Base-by-base conservation (phyloP, 2,113 vertebrate genomes). In the Fukomys damarensis region DNA sequence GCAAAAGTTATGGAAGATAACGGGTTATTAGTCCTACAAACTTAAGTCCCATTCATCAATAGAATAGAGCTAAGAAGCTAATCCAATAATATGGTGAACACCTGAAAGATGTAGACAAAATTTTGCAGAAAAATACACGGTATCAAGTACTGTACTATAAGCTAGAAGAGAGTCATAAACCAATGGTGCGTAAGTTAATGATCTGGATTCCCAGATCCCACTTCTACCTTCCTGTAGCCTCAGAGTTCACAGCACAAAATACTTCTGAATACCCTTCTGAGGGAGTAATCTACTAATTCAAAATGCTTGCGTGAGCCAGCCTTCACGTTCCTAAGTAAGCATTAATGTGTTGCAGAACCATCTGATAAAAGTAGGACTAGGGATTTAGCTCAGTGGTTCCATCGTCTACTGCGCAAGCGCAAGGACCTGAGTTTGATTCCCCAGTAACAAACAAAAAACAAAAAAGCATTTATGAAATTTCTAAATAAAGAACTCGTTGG, bases 61-160 rank as follows among this genome's bases (percentile, higher is more conserved):
- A 90, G 35, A 66, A 54, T 68, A 91, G 99, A 98, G 99, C 99
- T 72, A 99, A 99, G 98, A 99, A 99, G 94, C 93, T 99, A 97
- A 99, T 99, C 97, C 99, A 99, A 97, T 99, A 99, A 98, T 99
- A 99, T 1, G 99, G 99, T 77, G 99, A 99, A 97, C 99, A 99
- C 81, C 98, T 99, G 95, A 99, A 99, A 70, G 99, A 99, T 0
- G 98, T 99, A 22, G 99, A 99, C 98, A 99, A 99, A 98, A 74
- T 74, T 87, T 93, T 99, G 7, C 99, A 99, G 96, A 99, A 99
- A 0, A 99, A 99, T 98, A 99, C 99, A 98, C 98, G 99, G 6
- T 99, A 99, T 96, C 98, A 99, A 93, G 99, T 99, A 74, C 98
- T 99, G 56, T 99, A 99, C 97, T 99, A 99, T 17, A 99, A 99